A percentile compares a stretch with the other conserved stretches of the same genome.
These are phyloP conservation scores for Cranoglanis bouderius DNA, from an alignment of 2,113 vertebrate species.

Conservation along the genomic window DNA sequence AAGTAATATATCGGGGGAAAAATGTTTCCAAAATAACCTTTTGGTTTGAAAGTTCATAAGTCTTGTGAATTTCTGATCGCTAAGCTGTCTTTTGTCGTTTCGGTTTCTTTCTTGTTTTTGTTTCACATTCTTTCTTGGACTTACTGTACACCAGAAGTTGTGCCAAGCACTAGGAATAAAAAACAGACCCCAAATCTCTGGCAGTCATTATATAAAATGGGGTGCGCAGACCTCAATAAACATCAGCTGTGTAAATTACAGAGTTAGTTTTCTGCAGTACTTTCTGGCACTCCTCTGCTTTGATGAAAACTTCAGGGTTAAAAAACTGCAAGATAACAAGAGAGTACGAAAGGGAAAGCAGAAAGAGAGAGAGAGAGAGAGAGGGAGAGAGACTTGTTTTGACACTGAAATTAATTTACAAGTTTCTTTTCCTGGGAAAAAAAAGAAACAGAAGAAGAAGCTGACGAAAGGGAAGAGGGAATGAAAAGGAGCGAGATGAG, in stretches of 20 bases:
- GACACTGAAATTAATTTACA: slow-evolving; percentile 89
- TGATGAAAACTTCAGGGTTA: slow-evolving; percentile 80
- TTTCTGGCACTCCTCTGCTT: slow-evolving; percentile 72
- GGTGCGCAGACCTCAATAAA: slow-evolving; percentile 72
- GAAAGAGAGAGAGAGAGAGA: background rate
- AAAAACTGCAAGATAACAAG: slow-evolving; percentile 77
- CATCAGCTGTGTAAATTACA: slow-evolving; percentile 78
- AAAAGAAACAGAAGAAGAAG: slow-evolving; percentile 49
- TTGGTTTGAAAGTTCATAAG: slow-evolving; percentile 16
- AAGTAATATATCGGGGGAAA: background rate
- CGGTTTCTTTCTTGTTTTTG: background rate
- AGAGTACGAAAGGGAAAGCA: slow-evolving; percentile 61
- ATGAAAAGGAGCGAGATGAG: slow-evolving; percentile 72
- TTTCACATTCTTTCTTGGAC: background rate
- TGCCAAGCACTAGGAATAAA: slow-evolving; percentile 27
- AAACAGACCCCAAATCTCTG: slow-evolving; percentile 60
- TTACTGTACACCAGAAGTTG: slow-evolving; percentile 22
- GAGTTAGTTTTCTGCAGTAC: slow-evolving; percentile 68
- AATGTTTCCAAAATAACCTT: slow-evolving; percentile 23
- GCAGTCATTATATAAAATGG: slow-evolving; percentile 76
- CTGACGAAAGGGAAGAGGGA: slow-evolving; percentile 35
- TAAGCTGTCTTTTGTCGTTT: background rate
- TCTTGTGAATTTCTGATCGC: slow-evolving; percentile 3
- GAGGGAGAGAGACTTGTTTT: slow-evolving; percentile 68
- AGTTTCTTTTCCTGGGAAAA: slow-evolving; percentile 78